A percentile compares a stretch with the other conserved stretches of the same genome.
These are phyloP conservation scores for Astreopora myriophthalma DNA, from an alignment of 64 coral and sea anemone species.

Conservation along the genomic window DNA sequence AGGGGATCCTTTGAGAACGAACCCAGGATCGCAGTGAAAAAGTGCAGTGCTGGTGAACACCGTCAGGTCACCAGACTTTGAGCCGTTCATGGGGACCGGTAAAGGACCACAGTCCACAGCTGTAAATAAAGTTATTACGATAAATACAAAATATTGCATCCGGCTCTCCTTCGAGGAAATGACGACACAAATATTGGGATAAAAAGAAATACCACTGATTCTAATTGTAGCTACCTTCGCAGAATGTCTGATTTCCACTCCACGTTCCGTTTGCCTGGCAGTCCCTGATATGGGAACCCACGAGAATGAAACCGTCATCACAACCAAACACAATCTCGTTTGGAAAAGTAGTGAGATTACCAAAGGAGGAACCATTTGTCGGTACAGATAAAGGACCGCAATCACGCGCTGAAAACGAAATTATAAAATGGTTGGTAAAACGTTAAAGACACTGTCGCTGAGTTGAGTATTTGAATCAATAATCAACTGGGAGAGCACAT, in stretches of 20 bases:
- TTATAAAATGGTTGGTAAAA: not conserved
- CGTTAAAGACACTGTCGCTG: no score
- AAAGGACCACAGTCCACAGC: not conserved
- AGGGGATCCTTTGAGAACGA: slow-evolving; percentile 20
- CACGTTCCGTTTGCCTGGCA: slow-evolving; percentile 44
- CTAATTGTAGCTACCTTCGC: not conserved
- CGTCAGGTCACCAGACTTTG: not conserved
- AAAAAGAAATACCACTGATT: no score
- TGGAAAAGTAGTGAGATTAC: not conserved
- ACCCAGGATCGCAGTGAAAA: not conserved
- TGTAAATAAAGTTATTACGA: not conserved
- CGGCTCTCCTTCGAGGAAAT: no score
- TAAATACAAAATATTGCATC: no score
- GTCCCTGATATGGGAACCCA: not conserved
- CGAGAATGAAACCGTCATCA: slow-evolving; percentile 47
- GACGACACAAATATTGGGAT: no score
- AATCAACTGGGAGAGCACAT: not conserved
- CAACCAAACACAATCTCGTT: slow-evolving; percentile 38
- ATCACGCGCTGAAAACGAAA: not conserved
- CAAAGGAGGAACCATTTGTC: not conserved
- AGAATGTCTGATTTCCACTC: slow-evolving; percentile 31
- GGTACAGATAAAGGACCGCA: not conserved
- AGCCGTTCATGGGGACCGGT: not conserved
- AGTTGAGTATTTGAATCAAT: not conserved
- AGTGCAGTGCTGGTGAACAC: not conserved